Conservation (phyloP, 2,888 invertebrate genomes). For the Plagodis pulveraria region DNA sequence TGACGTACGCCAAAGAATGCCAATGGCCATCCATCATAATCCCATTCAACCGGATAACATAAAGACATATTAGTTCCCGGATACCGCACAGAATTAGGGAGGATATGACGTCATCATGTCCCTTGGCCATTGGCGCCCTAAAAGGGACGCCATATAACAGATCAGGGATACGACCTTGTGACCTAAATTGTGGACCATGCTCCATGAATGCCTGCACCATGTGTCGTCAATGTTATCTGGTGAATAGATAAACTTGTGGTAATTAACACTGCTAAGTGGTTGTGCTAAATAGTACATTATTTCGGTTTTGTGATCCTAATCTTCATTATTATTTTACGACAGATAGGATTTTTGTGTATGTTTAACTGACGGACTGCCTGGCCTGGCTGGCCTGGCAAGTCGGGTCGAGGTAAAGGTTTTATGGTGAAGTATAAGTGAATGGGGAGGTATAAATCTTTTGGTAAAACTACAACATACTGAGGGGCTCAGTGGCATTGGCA, state of each 20-base stretch:
- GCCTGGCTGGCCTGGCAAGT: no score
- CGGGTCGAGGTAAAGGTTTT: no score
- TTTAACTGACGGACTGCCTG: no score
- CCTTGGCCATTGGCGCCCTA: constrained; percentile 21
- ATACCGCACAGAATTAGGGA: constrained; percentile 16
- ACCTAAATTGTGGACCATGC: constrained; percentile 27
- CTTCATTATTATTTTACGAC: no score
- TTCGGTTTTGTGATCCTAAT: no score
- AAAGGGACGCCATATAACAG: constrained; percentile 27
- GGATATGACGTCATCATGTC: constrained; percentile 21
- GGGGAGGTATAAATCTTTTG: no score
- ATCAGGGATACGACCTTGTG: constrained; percentile 33
- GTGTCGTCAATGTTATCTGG: constrained; percentile 13
- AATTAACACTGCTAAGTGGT: not conserved
- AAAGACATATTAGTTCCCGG: constrained; percentile 19
- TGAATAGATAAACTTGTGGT: not conserved
- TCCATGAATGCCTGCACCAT: constrained; percentile 15
- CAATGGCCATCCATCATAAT: constrained; percentile 13
- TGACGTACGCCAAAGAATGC: not conserved
- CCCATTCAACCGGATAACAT: constrained; percentile 7
- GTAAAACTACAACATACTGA: no score
- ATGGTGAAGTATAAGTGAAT: no score
- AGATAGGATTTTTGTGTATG: no score
- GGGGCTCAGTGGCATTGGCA: no score
- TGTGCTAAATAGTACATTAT: no score